A percentile compares a stretch with the other conserved stretches of the same genome.
Conservation (phyloP, 2,797 vertebrate species). For the Choloepus didactylus region DNA sequence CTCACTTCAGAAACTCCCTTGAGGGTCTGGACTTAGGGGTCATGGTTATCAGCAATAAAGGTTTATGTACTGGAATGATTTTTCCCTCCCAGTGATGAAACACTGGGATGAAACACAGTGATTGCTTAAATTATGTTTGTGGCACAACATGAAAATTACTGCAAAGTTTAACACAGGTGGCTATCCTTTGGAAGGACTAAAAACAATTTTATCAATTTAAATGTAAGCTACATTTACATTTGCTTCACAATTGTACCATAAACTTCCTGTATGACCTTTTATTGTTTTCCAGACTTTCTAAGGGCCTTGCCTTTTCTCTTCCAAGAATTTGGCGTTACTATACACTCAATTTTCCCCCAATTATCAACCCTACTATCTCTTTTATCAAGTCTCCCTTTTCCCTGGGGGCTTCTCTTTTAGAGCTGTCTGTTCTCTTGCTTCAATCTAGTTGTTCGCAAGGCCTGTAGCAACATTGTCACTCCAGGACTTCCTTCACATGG, state of each 20-base stretch:
- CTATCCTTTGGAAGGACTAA: neutral
- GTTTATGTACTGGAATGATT: neutral
- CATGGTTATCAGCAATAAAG: neutral
- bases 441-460: neutral
- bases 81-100: neutral
- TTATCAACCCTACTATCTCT: neutral
- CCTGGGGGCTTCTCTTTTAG: neutral
- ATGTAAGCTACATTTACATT: neutral
- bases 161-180: neutral
- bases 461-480: neutral
- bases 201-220: neutral
- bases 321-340: neutral
- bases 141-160: neutral
- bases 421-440: neutral
- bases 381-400: neutral
- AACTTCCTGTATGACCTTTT: neutral
- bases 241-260: conserved; percentile 1
- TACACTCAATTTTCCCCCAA: neutral
- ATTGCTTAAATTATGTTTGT: neutral
- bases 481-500: neutral
- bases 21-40: neutral
- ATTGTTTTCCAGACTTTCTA: conserved; percentile 37
- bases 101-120: neutral
- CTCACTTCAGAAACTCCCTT: neutral
- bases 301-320: neutral